Base-by-base conservation (phyloP, 2,113 vertebrate genomes). In the Elgaria multicarinata region DNA sequence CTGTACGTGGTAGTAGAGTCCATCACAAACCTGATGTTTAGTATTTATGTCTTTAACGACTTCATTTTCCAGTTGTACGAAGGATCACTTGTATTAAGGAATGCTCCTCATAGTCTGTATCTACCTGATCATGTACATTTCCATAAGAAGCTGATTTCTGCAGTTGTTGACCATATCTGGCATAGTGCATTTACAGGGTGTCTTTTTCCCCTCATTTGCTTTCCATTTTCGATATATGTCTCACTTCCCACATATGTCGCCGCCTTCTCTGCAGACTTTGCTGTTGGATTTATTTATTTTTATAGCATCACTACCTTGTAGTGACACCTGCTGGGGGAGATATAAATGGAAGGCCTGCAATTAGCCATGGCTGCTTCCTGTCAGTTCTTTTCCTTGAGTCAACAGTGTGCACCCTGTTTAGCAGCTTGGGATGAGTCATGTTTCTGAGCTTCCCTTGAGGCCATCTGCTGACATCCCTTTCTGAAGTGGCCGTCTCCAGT, bases 271-370 rank as follows among this genome's bases (percentile, higher is more conserved):
- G 9, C 44, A 22, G 2, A 0, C 12, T 39, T 87, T 58, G 58
- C 36, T 80, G 80, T 76, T 89, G 71, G 80, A n/a, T 77, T 76
- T 20, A 20, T 36, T 90, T 76, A 28, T 14, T 83, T 85, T 88
- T 67, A 1, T 55, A 74, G 18, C 76, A 89, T 0, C 46, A 33
- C 39, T 92, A 72, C 87, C 3, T 82, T 36, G 44, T 42, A 86
- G 79, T 93, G 91, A 89, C 90, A 90, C 83, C 89, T 87, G 72
- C 93, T 93, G 92, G 92, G 91, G 81, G 20, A 69, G 13, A 72
- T 31, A 20, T 42, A 64, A 74, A 71, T 71, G 85, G 22, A 92
- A 7, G 46, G 64, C 46, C 79, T 89, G 79, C 87, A 64, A 0
- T 36, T 4, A 2, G 26, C 42, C 64, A 33, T 82, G 90, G 78